phyloP scores from a whole-genome alignment of 1,140 invertebrate species.

The Ylistrum balloti region DNA sequence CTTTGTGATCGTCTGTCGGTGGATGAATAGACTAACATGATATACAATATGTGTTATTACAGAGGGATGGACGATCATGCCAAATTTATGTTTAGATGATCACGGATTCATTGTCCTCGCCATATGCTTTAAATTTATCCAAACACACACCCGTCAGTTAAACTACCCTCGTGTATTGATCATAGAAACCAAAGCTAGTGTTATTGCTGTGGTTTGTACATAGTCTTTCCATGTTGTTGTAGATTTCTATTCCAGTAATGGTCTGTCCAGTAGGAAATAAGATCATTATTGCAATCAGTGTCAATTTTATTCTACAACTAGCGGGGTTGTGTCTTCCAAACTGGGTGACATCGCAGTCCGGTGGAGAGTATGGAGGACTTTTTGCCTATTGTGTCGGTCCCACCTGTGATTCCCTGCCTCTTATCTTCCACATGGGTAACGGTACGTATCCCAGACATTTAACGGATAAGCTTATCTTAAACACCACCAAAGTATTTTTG shows the following conservation, averaged over 20 bases:
- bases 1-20: background rate
- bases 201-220: background rate
- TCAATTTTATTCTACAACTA: background rate
- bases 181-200: background rate
- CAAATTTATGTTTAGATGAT: conserved; percentile 34
- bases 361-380: conserved; percentile 10
- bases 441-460: background rate
- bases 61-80: conserved; percentile 2
- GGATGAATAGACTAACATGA: background rate
- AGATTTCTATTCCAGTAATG: background rate
- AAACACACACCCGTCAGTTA: conserved; percentile 14
- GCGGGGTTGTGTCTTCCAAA: background rate
- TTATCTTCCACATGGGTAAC: conserved; percentile 4
- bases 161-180: background rate
- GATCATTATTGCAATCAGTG: conserved; percentile 12
- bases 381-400: background rate
- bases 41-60: conserved; percentile 40
- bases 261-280: background rate
- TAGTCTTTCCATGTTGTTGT: background rate
- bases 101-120: background rate
- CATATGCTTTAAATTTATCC: background rate
- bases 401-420: background rate
- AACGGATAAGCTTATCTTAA: too few species aligned
- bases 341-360: background rate
- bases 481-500: too few species aligned